A percentile compares a stretch with the other conserved stretches of the same genome.
Conservation (phyloP, 92 coral and sea anemone genomes). For the Palythoa grandiflora region DNA sequence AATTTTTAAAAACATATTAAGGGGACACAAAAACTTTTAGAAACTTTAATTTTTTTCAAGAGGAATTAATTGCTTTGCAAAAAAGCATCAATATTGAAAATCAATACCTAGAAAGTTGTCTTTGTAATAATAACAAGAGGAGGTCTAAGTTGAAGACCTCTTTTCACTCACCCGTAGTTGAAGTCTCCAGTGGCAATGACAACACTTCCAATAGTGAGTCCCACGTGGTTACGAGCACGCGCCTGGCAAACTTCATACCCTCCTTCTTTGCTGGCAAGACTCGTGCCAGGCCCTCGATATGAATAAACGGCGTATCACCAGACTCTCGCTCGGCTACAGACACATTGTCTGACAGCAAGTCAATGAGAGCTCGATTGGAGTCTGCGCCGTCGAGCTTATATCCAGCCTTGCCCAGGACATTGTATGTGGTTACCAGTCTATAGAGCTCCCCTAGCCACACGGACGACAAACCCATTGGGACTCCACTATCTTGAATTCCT, state of each 20-base stretch:
- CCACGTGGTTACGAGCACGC: slow-evolving; percentile 94
- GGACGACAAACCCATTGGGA: slow-evolving; percentile 96
- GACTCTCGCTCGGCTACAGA: slow-evolving; percentile 24
- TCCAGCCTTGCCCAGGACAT: slow-evolving; percentile 97
- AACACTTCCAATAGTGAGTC: slow-evolving; percentile 94
- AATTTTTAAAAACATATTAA: no score
- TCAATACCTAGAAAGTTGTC: neutral
- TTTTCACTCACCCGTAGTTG: slow-evolving; percentile 70
- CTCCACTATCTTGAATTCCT: slow-evolving; percentile 86
- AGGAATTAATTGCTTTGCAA: no score
- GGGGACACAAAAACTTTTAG: no score
- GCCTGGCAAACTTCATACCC: slow-evolving; percentile 96
- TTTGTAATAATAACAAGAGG: neutral
- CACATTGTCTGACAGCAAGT: slow-evolving; percentile 32
- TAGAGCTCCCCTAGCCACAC: slow-evolving; percentile 99
- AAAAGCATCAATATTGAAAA: neutral
- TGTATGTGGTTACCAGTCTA: slow-evolving; percentile 95
- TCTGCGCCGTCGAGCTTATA: slow-evolving; percentile 76
- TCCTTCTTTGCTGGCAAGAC: slow-evolving; percentile 89
- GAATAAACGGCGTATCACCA: slow-evolving; percentile 54
- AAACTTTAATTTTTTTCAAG: no score
- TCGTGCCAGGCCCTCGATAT: slow-evolving; percentile 80
- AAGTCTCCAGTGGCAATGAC: slow-evolving; percentile 92
- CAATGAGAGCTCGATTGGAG: slow-evolving; percentile 42
- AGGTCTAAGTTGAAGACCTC: neutral